These are phyloP conservation scores for Coreius guichenoti DNA, from an alignment of 2,797 vertebrate genomes.

Conservation along the genomic window DNA sequence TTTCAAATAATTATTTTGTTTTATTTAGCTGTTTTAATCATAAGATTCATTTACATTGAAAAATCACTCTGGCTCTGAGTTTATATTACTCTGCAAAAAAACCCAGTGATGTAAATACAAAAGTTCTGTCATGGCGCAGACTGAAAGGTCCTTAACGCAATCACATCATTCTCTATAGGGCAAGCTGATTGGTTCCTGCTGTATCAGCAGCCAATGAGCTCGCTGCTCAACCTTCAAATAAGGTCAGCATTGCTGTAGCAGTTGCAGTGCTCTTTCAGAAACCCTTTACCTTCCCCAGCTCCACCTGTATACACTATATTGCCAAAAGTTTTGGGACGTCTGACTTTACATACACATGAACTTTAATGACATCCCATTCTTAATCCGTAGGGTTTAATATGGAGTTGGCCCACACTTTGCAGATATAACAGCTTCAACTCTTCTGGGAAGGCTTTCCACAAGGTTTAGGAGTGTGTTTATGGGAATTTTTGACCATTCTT, in stretches of 20 bases:
- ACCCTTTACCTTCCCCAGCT: neutral
- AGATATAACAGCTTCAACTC: too few species aligned
- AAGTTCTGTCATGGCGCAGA: neutral
- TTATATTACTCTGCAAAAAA: neutral
- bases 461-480: too few species aligned
- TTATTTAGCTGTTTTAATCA: constrained; percentile 11
- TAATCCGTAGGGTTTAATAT: too few species aligned
- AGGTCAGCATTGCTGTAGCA: neutral
- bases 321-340: too few species aligned
- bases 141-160: neutral
- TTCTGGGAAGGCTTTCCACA: too few species aligned
- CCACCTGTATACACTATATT: neutral
- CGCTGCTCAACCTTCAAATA: neutral
- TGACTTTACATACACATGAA: too few species aligned
- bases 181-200: neutral
- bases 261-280: neutral
- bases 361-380: too few species aligned
- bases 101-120: neutral
- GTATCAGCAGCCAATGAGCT: neutral
- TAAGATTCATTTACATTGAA: neutral
- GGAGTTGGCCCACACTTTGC: too few species aligned
- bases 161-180: neutral
- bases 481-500: too few species aligned
- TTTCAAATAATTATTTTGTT: neutral
- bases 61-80: neutral